These are phyloP conservation scores for Spondyliosoma cantharus DNA, from an alignment of 2,797 vertebrate genomes.

Conservation along the genomic window DNA sequence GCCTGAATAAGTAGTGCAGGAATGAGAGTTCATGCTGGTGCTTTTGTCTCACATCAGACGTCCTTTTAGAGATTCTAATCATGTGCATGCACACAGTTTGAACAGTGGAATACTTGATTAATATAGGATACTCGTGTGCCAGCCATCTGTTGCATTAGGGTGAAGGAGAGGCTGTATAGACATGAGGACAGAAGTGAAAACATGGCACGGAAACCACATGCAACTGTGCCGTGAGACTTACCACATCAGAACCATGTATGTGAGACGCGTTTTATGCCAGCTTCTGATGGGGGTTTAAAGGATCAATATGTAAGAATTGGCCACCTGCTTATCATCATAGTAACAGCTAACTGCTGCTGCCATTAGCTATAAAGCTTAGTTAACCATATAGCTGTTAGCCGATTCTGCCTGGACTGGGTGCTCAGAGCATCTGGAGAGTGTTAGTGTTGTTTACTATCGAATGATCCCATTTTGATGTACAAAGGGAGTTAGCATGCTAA, in stretches of 20 bases:
- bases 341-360: too few relatives aligned
- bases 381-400: too few relatives aligned
- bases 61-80: not conserved
- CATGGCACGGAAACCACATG: not conserved
- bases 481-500: too few relatives aligned
- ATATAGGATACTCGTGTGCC: slow-evolving; percentile 27
- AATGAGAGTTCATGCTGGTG: slow-evolving; percentile 13
- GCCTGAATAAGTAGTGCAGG: slow-evolving; percentile 52
- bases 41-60: slow-evolving; percentile 30
- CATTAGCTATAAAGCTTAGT: too few relatives aligned
- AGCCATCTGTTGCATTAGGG: slow-evolving; percentile 37
- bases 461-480: too few relatives aligned
- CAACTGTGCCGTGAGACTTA: not conserved
- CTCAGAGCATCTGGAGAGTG: too few relatives aligned
- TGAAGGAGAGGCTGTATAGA: slow-evolving; percentile 7
- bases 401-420: too few relatives aligned
- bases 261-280: not conserved
- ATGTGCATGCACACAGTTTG: slow-evolving; percentile 5
- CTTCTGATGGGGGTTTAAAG: not conserved
- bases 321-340: too few relatives aligned
- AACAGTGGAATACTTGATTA: slow-evolving; percentile 32
- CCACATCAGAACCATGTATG: not conserved
- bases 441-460: too few relatives aligned
- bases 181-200: slow-evolving; percentile 9
- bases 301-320: too few relatives aligned